phyloP scores from a whole-genome alignment of 2,797 vertebrate genomes.

The Mormyrus proboscirostris region DNA sequence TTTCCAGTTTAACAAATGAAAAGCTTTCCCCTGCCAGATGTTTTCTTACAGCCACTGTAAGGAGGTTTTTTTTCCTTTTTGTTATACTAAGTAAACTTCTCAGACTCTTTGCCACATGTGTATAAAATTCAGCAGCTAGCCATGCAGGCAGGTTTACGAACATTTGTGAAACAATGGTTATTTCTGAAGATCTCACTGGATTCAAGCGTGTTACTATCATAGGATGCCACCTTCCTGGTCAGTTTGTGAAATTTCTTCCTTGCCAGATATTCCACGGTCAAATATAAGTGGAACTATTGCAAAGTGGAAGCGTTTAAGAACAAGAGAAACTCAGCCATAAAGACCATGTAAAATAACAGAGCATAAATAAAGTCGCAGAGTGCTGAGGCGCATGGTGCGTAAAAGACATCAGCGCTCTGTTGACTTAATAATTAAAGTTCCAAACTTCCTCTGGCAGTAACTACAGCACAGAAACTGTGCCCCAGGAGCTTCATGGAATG shows the following conservation, averaged over 20 bases:
- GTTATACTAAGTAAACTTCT: neutral
- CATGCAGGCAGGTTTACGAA: neutral
- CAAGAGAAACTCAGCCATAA: neutral
- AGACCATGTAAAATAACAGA: neutral
- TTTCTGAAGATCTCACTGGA: neutral
- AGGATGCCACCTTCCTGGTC: neutral
- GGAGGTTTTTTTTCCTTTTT: neutral
- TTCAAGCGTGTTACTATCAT: neutral
- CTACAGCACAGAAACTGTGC: neutral
- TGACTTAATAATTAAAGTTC: neutral
- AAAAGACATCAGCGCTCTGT: neutral
- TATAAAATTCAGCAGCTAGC: neutral
- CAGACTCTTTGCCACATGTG: neutral
- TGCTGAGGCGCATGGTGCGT: neutral
- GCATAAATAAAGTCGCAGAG: neutral
- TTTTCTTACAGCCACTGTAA: neutral
- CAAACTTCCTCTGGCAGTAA: neutral
- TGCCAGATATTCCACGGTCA: neutral
- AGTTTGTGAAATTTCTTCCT: neutral
- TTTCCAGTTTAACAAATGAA: conserved; percentile 46
- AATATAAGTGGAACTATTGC: neutral
- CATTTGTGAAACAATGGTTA: neutral
- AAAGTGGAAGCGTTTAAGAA: neutral
- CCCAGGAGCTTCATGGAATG: neutral
- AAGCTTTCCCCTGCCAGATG: conserved; percentile 49